Evolutionary conservation across 2,113 vertebrate species (phyloP).

Genomic region (Atractosteus spatula): DNA sequence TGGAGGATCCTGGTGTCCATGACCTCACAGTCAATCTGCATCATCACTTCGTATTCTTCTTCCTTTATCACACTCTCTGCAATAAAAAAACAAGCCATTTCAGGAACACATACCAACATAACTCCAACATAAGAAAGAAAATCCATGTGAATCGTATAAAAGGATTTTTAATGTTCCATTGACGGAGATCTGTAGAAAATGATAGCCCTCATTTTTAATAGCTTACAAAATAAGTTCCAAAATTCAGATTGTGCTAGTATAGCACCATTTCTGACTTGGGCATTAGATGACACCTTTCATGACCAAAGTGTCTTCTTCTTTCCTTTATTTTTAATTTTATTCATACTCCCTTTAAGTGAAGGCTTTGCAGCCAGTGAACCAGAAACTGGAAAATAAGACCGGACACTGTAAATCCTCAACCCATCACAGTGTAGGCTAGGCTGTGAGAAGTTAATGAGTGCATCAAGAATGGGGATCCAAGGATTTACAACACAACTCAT

Average conservation of each 20-base stretch:
- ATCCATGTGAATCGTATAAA: neutral
- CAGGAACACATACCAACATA: neutral
- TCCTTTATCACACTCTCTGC: constrained; percentile 87
- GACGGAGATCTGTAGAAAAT: neutral
- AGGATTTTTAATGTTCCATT: neutral
- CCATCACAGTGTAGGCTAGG: constrained; percentile 12
- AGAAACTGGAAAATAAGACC: neutral
- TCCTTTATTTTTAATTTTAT: no score
- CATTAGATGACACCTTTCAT: no score
- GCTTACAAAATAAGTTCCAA: no score
- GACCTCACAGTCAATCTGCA: constrained; percentile 97
- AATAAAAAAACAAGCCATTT: constrained; percentile 5
- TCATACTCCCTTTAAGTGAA: no score
- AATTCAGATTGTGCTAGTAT: no score
- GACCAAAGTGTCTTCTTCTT: no score
- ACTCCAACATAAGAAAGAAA: neutral
- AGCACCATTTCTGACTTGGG: no score
- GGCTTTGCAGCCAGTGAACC: neutral
- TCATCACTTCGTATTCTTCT: constrained; percentile 90
- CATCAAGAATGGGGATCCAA: constrained; percentile 30
- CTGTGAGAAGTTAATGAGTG: constrained; percentile 20
- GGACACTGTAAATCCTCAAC: neutral
- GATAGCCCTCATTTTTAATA: no score
- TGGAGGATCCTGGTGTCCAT: constrained; percentile 90
- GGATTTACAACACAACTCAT: constrained; percentile 18